Evolutionary conservation across 1,140 invertebrate species (phyloP), one percentile per base, ranked within the genome.

Genomic region (Caenorhabditis brenneri): DNA sequence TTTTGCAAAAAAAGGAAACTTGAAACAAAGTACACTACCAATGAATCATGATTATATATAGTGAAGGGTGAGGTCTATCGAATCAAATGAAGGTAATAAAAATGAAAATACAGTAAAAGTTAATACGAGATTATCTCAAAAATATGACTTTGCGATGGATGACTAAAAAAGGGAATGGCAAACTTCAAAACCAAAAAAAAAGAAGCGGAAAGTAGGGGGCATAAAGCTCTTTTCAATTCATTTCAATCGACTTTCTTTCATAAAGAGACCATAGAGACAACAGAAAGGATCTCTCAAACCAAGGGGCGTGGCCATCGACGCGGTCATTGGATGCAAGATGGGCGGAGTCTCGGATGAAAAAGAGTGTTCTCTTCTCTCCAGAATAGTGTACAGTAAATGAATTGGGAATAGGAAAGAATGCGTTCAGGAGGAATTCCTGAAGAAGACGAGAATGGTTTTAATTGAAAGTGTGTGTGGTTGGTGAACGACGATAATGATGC

Each of bases 381-480:
- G 53, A 55, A 42, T 74, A 74, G 65, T 74, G 65, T 74, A 74
- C 65, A 74, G 65, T 74, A 74, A 74, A 74, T 74, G 65, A 74
- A 74, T 74, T 27, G 53, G n/a, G 53, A 55, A n/a, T 12, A n/a
- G 19, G 53, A 55, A 55, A 10, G 58, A 65, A 33, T 15, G 7
- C n/a, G 12, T 24, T 55, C 27, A 36, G 15, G 16, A 22, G 29
- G 29, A 36, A 65, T 33, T 65, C 58, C 12, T 33, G 31, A 36
- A 36, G 24, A 65, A 10, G 12, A 15, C 22, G n/a, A 33, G 58
- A 65, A 33, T 33, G 58, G 31, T 33, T 65, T 65, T 74, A 74
- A 74, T 74, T 74, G 65, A 74, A 74, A 24, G 36, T 42, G 27
- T 39, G 58, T 51, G n/a, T n/a, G n/a, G 53, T 58, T 12, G 15